Conservation (phyloP, 2,888 invertebrate species). For the Hyposoter didymator region DNA sequence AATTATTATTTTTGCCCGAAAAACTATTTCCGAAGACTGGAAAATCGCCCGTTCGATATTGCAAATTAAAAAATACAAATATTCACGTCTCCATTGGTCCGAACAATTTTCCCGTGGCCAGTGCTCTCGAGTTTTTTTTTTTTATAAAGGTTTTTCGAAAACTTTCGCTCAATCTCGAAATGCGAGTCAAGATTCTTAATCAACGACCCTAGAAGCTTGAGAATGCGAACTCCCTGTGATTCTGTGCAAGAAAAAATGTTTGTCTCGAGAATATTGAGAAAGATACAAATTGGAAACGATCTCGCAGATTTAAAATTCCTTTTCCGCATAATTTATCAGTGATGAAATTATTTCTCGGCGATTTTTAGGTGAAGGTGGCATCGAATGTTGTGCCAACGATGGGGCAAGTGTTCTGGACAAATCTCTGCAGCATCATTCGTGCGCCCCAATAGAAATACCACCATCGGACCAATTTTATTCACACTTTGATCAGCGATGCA, state of each 20-base stretch:
- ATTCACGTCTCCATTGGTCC: no score
- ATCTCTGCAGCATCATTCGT: conserved; percentile 85
- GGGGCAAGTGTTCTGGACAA: conserved; percentile 84
- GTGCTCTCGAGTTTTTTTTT: no score
- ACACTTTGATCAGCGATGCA: conserved; percentile 85
- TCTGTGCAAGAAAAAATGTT: neutral
- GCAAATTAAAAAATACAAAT: no score
- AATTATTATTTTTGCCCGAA: neutral
- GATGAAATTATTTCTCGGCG: neutral
- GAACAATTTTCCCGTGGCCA: no score
- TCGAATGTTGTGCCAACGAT: conserved; percentile 85
- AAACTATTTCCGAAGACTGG: neutral
- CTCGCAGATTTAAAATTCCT: neutral
- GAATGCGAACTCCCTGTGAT: no score
- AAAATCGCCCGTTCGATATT: neutral
- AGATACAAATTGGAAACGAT: neutral
- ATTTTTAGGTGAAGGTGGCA: conserved; percentile 78
- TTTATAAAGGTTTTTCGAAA: no score
- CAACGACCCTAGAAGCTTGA: no score
- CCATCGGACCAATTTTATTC: conserved; percentile 86
- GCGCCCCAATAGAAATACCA: conserved; percentile 87
- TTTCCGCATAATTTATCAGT: neutral
- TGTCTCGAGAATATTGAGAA: neutral
- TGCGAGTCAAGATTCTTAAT: no score
- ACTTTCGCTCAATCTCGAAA: no score